phyloP scores from a whole-genome alignment of 2,888 invertebrate species.

The Pseudoips prasinana region DNA sequence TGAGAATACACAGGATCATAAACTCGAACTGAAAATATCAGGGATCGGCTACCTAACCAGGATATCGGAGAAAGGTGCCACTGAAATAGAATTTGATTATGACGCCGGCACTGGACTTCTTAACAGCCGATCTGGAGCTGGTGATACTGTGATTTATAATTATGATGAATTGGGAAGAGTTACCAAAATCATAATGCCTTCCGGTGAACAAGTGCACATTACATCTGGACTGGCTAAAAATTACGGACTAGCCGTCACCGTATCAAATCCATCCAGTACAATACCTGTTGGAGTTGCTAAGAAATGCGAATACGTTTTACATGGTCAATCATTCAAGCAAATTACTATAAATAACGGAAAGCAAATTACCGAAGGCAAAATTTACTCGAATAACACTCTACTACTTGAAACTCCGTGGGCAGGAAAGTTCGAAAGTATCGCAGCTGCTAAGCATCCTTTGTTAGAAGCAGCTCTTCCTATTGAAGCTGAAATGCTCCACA shows the following conservation, averaged over 20 bases:
- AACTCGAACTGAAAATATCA: constrained; percentile 94
- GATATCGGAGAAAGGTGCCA: constrained; percentile 93
- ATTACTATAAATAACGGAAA: constrained; percentile 86
- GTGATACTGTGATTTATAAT: constrained; percentile 94
- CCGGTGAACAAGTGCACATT: constrained; percentile 93
- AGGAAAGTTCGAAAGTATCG: constrained; percentile 88
- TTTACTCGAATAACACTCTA: constrained; percentile 90
- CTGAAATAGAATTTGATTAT: constrained; percentile 94
- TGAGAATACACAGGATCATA: constrained; percentile 96
- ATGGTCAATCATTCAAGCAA: constrained; percentile 85
- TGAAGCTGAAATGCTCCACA: constrained; percentile 94
- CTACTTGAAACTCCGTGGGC: constrained; percentile 89
- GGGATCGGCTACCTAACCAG: constrained; percentile 95
- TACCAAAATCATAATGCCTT: constrained; percentile 92
- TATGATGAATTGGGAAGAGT: constrained; percentile 95
- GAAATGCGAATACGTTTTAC: constrained; percentile 83
- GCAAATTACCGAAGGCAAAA: constrained; percentile 88
- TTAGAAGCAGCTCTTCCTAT: constrained; percentile 92
- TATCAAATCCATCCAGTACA: constrained; percentile 80
- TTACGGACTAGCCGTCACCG: constrained; percentile 88
- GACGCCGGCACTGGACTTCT: constrained; percentile 94
- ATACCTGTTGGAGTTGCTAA: constrained; percentile 80
- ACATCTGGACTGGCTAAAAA: constrained; percentile 89
- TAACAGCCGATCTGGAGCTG: constrained; percentile 91
- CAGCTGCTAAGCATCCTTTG: constrained; percentile 90